A percentile compares a stretch with the other conserved stretches of the same genome.
Conservation (phyloP, 2,113 vertebrate species). For the Lathamus discolor region DNA sequence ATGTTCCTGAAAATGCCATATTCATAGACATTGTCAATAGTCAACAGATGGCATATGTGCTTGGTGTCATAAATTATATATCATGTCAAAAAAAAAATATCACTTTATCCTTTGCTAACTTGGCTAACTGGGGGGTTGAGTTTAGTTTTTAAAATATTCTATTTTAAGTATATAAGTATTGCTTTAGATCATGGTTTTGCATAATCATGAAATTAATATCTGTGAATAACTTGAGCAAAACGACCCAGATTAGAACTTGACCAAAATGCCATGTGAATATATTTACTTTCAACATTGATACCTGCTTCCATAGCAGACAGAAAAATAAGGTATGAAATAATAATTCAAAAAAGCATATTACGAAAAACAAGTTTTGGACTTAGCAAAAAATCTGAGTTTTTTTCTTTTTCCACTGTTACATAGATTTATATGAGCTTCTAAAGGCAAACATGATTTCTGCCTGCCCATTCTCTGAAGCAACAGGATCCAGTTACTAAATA, state of each 20-base stretch:
- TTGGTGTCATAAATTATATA: not conserved
- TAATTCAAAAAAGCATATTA: not conserved
- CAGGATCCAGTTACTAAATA: not conserved
- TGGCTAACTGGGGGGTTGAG: not conserved
- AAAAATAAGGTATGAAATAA: not conserved
- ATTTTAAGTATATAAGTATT: not conserved
- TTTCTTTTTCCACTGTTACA: not conserved
- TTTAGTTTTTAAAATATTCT: not conserved
- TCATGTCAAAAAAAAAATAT: not conserved
- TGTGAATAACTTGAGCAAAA: not conserved
- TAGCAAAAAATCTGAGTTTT: not conserved
- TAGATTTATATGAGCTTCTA: not conserved
- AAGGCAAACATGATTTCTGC: not conserved
- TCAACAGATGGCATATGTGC: not conserved
- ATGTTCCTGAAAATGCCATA: not conserved
- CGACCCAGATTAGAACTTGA: not conserved
- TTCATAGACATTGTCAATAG: not conserved
- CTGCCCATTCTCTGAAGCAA: not conserved
- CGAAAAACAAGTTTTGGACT: not conserved
- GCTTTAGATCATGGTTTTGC: not conserved
- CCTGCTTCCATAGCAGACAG: not conserved
- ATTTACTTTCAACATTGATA: not conserved
- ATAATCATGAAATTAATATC: not conserved
- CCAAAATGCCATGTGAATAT: not conserved
- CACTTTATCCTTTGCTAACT: not conserved